Evolutionary conservation across 1,140 invertebrate genomes (phyloP).

Genomic region (Drosophila nigrodunni): DNA sequence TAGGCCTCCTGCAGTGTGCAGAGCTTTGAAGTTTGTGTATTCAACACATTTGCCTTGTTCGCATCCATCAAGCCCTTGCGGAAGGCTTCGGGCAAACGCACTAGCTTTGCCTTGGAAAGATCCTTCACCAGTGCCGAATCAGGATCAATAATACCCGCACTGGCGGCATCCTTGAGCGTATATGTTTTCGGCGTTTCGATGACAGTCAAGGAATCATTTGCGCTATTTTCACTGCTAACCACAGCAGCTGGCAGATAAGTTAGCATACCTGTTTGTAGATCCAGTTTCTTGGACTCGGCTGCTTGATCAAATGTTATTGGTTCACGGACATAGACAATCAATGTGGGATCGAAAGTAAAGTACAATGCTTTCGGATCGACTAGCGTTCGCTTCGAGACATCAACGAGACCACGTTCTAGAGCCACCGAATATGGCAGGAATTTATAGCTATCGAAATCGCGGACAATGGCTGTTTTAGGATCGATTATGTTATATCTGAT

Average conservation of each 20-base stretch:
- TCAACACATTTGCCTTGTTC: conserved; percentile 93
- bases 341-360: conserved; percentile 90
- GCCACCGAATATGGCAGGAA: conserved; percentile 90
- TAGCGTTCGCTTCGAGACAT: conserved; percentile 87
- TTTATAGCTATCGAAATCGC: conserved; percentile 90
- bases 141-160: conserved; percentile 93
- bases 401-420: conserved; percentile 89
- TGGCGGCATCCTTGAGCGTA: conserved; percentile 93
- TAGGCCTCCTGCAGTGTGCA: conserved; percentile 90
- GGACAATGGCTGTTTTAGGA: conserved; percentile 90
- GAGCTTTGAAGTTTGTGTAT: conserved; percentile 92
- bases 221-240: conserved; percentile 49
- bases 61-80: conserved; percentile 94
- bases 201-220: conserved; percentile 70
- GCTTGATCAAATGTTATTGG: conserved; percentile 92
- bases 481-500: conserved; percentile 91
- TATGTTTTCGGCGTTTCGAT: conserved; percentile 86
- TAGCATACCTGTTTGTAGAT: conserved; percentile 90
- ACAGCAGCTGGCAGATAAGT: conserved; percentile 88
- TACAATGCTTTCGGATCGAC: conserved; percentile 87
- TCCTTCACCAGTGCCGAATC: conserved; percentile 95
- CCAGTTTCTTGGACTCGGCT: conserved; percentile 89
- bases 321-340: conserved; percentile 89
- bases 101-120: conserved; percentile 91
- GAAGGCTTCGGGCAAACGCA: conserved; percentile 94